Evolutionary conservation across 1,140 invertebrate species (phyloP).

Genomic region (Macrobrachium nipponense): DNA sequence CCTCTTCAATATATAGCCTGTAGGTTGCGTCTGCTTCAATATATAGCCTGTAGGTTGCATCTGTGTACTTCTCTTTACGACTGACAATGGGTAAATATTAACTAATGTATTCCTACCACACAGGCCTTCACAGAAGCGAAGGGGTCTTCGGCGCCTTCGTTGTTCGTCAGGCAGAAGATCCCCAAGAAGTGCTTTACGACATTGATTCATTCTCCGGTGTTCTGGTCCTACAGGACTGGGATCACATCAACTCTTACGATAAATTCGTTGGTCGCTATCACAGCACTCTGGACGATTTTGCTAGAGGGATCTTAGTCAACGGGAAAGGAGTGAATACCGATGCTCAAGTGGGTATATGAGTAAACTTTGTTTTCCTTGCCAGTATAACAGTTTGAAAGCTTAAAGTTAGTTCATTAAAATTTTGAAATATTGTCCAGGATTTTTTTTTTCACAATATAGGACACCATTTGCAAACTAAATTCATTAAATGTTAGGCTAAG

Average conservation of each 20-base stretch:
- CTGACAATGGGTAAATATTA: background rate
- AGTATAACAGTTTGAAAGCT: too few relatives aligned
- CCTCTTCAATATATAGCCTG: too few relatives aligned
- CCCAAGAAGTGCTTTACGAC: constrained; percentile 80
- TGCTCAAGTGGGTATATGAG: background rate
- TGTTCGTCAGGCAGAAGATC: constrained; percentile 81
- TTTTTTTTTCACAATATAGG: too few relatives aligned
- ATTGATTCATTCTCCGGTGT: constrained; percentile 82
- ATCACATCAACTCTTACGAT: constrained; percentile 62
- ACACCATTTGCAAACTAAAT: too few relatives aligned
- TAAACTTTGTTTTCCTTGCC: too few relatives aligned
- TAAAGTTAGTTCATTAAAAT: too few relatives aligned
- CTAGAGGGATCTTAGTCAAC: constrained; percentile 81
- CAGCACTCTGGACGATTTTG: constrained; percentile 79
- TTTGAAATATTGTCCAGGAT: too few relatives aligned
- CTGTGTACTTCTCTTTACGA: too few relatives aligned
- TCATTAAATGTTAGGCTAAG: too few relatives aligned
- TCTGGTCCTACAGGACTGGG: constrained; percentile 83
- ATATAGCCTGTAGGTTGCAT: too few relatives aligned
- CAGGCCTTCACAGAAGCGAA: constrained; percentile 80
- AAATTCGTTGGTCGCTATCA: constrained; percentile 9
- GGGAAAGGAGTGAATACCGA: constrained; percentile 72
- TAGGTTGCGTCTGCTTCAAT: too few relatives aligned
- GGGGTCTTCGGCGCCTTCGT: constrained; percentile 83
- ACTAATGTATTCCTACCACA: background rate